Evolutionary conservation across 2,797 vertebrate genomes (phyloP).

Genomic region (Macrochelys suwanniensis): DNA sequence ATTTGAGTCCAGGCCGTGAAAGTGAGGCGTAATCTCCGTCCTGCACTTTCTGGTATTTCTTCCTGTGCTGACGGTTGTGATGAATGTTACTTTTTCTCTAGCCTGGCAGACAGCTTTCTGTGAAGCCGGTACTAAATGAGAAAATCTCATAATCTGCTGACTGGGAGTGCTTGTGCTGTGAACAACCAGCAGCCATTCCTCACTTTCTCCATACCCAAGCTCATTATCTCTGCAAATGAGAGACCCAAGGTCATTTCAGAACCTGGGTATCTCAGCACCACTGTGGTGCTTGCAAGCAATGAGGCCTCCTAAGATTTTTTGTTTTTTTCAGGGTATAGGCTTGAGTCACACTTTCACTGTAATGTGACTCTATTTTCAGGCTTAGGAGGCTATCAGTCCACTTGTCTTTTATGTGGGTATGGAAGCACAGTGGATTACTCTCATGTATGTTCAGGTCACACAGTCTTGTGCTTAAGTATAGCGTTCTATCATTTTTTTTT

Average conservation of each 20-base stretch:
- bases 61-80: neutral
- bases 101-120: neutral
- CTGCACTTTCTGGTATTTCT: neutral
- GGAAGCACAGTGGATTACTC: neutral
- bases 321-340: neutral
- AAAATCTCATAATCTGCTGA: neutral
- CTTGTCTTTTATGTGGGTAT: neutral
- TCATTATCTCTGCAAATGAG: neutral
- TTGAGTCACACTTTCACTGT: neutral
- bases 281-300: neutral
- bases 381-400: neutral
- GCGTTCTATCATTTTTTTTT: fast-evolving
- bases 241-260: neutral
- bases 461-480: neutral
- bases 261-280: neutral
- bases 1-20: fast-evolving
- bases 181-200: neutral
- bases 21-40: neutral
- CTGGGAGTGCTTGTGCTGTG: neutral
- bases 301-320: neutral
- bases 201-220: neutral
- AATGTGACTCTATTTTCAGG: neutral
- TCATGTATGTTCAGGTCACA: neutral
- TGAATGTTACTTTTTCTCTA: neutral
- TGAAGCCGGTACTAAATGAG: neutral